Base-by-base conservation (phyloP, 2,888 invertebrate species). In the Oasisia sp. region DNA sequence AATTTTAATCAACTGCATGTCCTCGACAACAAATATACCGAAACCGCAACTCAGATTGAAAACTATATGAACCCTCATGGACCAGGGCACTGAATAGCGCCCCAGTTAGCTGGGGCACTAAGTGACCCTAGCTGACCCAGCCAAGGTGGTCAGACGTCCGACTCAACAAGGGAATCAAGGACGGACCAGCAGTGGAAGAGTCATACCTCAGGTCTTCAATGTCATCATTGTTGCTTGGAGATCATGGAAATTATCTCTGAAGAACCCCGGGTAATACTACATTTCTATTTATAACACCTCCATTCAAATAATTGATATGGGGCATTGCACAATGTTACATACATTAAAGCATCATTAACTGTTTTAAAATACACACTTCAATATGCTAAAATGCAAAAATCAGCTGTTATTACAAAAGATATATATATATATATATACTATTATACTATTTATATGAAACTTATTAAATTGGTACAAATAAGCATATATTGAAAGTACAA, bases 151-250 rank as follows among this genome's bases (percentile, higher is more conserved):
- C 74, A 74, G 74, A 74, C 74, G 74, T 27, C 74, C 74, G 74
- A 74, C n/a, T 74, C 74, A 74, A 74, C 74, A 74, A 74, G 74
- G 74, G 74, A 74, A 74, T 74, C 74, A 19, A 74, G n/a, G 74
- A 19, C n/a, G 74, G 74, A 74, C n/a, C 27, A 27, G 27, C 74
- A 27, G 4, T 9, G 74, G n/a, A 74, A n/a, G 27, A 74, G 74
- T 74, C 74, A 74, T 74, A 74, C 74, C 74, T 74, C 27, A 74
- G 74, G 74, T 27, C 27, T 27, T 74, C 19, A 74, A 74, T 74
- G n/a, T 74, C 74, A 74, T 74, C 74, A 74, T n/a, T 74, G 74
- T 74, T 74, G 74, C 74, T 74, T 74, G 74, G 74, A 27, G 74
- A 74, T 19, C 74, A 7, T n/a, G n/a, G 27, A 74, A 74, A 74